Evolutionary conservation across 2,888 invertebrate genomes (phyloP), one percentile per base, ranked within the genome.

Genomic region (Nipponacmea schrenckii): DNA sequence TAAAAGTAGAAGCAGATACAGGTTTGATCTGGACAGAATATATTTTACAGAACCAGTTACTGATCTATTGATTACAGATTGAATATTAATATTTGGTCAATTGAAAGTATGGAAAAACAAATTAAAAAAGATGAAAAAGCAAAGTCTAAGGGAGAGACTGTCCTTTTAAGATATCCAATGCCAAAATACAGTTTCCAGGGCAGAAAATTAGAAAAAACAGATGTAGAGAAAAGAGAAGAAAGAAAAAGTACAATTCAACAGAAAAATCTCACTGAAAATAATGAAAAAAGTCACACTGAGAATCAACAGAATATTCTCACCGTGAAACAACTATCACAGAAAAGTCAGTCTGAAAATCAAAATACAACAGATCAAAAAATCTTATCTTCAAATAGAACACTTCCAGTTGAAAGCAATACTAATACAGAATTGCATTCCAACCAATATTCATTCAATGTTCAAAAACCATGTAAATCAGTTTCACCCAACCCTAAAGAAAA

Each of bases 151-250:
- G 64, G 78, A 69, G 83, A 77, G 65, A 84, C 83, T 63, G 77
- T 85, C 8, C 72, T 85, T 17, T 50, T 83, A n/a, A 67, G 82
- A 62, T 80, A 83, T 46, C 80, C 85, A 62, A 64, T 78, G 15
- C 84, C 84, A 26, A 85, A 84, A 66, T 84, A 85, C 73, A 81
- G 78, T 69, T 84, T 83, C 67, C 77, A 78, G 46, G 74, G 66
- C 48, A 78, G 76, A 69, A 76, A 75, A 65, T 74, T 78, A 10
- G 77, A 76, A n/a, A 77, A 77, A 62, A 66, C 75, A 46, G 27
- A 66, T 39, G 46, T 14, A n/a, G 63, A 70, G 27, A 44, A 67
- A 67, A 56, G 44, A 27, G 46, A 65, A 46, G 71, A 69, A 27
- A 67, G 63, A 31, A 67, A 66, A 39, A 67, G 62, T 2, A 39